Evolutionary conservation across 2,888 invertebrate genomes (phyloP).

Genomic region (Epirrita christyi): DNA sequence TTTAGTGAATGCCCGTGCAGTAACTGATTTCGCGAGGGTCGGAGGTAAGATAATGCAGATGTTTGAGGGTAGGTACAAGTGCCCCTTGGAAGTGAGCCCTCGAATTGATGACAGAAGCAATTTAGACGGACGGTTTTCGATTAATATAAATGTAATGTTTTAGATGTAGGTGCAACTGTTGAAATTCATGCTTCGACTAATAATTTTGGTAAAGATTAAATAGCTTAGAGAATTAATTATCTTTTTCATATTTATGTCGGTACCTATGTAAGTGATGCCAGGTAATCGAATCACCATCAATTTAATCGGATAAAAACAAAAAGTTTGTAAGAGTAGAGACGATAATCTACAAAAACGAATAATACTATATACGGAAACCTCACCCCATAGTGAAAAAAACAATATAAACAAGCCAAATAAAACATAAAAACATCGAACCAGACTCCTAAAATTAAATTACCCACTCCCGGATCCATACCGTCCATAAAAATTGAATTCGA

Average conservation of each 20-base stretch:
- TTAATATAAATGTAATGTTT: conserved; percentile 73
- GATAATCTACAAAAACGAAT: neutral
- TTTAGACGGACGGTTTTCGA: conserved; percentile 70
- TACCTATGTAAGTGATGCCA: neutral
- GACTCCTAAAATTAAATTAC: conserved; percentile 59
- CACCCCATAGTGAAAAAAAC: conserved; percentile 24
- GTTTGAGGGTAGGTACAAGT: conserved; percentile 56
- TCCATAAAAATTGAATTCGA: conserved; percentile 71
- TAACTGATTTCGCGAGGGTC: conserved; percentile 72
- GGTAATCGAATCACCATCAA: neutral
- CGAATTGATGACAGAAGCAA: conserved; percentile 75
- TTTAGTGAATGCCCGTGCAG: conserved; percentile 77
- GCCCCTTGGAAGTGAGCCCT: conserved; percentile 50
- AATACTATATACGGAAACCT: conserved; percentile 11
- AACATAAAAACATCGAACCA: conserved; percentile 30
- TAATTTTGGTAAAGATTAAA: conserved; percentile 6
- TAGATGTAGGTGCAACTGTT: conserved; percentile 23
- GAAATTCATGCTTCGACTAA: conserved; percentile 11
- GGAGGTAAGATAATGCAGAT: conserved; percentile 83
- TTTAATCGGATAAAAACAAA: neutral
- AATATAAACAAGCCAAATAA: conserved; percentile 28
- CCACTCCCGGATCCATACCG: conserved; percentile 50
- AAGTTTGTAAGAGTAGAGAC: neutral
- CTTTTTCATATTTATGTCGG: too few species aligned
- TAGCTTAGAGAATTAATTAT: too few species aligned